Conservation (phyloP, 2,113 vertebrate genomes). For the Lichenostomus cassidix region DNA sequence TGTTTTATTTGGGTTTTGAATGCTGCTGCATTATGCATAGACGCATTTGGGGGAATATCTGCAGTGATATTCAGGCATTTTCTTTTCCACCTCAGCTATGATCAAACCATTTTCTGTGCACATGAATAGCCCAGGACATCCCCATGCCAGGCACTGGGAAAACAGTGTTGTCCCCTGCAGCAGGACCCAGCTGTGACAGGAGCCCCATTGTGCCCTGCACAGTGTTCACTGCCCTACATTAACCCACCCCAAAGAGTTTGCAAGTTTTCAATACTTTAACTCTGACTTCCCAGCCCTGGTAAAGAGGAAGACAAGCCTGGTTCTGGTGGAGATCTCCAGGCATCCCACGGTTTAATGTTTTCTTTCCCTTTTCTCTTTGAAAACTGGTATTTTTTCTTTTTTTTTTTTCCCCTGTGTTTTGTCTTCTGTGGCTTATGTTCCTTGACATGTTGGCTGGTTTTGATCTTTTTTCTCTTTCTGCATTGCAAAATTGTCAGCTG, state of each 20-base stretch:
- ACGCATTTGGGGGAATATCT: background rate
- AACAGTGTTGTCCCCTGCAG: background rate
- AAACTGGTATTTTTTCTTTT: background rate
- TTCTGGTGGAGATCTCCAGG: background rate
- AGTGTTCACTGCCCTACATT: rapidly evolving
- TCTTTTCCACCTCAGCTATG: background rate
- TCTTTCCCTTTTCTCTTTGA: slow-evolving; percentile 43
- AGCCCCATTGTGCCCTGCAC: background rate
- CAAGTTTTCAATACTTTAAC: background rate
- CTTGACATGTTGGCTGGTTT: slow-evolving; percentile 66
- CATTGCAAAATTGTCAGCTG: slow-evolving; percentile 59
- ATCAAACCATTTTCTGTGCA: background rate
- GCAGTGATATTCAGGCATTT: background rate
- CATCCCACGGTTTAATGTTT: slow-evolving; percentile 36
- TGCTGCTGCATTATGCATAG: background rate
- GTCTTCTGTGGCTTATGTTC: slow-evolving; percentile 63
- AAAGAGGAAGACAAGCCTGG: background rate
- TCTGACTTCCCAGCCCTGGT: background rate
- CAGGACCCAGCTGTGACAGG: rapidly evolving
- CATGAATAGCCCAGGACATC: background rate
- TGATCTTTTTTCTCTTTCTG: slow-evolving; percentile 65
- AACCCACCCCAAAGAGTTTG: background rate
- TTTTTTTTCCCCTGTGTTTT: background rate
- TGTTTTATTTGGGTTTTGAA: slow-evolving; percentile 26
- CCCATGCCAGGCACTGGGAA: rapidly evolving